Evolutionary conservation across 1,140 invertebrate genomes (phyloP), one percentile per base, ranked within the genome.

Genomic region (Leptestheria dahalacensis): DNA sequence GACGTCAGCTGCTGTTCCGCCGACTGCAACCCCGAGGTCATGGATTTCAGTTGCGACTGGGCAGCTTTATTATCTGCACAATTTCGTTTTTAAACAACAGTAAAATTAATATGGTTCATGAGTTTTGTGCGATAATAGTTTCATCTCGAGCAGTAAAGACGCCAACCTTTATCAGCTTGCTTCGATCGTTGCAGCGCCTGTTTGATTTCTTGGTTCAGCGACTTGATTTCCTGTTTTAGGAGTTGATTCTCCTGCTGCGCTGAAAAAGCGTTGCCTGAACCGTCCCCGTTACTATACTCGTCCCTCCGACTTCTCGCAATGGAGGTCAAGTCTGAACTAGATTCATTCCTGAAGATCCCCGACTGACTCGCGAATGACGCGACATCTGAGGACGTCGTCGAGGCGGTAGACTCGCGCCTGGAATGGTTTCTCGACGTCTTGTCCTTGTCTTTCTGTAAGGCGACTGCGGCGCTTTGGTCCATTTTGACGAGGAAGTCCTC

Each of bases 401-500:
- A 53, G 1, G 49, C 57, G 33, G 60, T 57, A 2, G 61, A 52
- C 15, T 61, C 60, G 46, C 56, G 61, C 24, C 52, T 47, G 2
- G 60, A 61, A 48, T 61, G 53, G 47, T 28, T 57, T 28, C 41
- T 41, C n/a, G 56, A 58, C 61, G 48, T 54, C 59, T 21, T 62
- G 53, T 58, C 64, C 64, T 64, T 49, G 41, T 65, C 48, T 23
- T 64, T 66, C 55, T 71, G 66, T 3, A 78, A 63, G 12, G 84
- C 85, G 18, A 78, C 79, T 0, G 86, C 88, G n/a, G 87, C 87
- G 73, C 84, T 86, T 67, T 88, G 77, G 67, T 91, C 88, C 29
- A 91, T 79, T 74, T 86, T 87, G 69, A 89, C 88, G 10, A 91
- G 70, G 33, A 91, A 78, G 69, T 84, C 80, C 70, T 91, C 88